These are phyloP conservation scores for Byasa hedistus DNA, from an alignment of 2,888 invertebrate genomes.

Conservation along the genomic window DNA sequence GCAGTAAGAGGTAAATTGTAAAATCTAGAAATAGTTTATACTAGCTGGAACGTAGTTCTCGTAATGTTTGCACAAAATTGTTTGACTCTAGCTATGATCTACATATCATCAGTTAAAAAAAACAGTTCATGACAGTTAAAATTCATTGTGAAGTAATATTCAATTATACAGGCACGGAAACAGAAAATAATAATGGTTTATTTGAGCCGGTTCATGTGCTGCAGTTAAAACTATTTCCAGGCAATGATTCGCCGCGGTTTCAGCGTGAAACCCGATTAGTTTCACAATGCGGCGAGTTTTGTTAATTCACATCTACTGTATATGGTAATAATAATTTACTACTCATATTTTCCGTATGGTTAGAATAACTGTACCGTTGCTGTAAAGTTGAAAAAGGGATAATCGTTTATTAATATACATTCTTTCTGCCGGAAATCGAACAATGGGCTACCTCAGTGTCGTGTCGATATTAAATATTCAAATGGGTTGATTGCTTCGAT, in stretches of 20 bases:
- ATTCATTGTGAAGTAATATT: background rate
- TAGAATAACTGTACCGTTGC: no score
- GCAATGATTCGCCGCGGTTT: slow-evolving; percentile 7
- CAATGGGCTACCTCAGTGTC: slow-evolving; percentile 48
- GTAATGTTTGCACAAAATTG: no score
- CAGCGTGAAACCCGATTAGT: slow-evolving; percentile 9
- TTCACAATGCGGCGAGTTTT: background rate
- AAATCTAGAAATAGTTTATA: no score
- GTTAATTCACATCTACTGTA: background rate
- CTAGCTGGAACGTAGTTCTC: no score
- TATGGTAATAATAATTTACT: slow-evolving; percentile 1
- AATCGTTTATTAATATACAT: slow-evolving; percentile 35
- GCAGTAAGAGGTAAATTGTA: no score
- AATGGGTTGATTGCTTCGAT: slow-evolving; percentile 43
- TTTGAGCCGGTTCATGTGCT: slow-evolving; percentile 1
- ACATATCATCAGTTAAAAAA: no score
- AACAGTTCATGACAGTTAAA: background rate
- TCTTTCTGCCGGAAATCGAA: slow-evolving; percentile 48
- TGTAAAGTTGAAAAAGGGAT: slow-evolving; percentile 1
- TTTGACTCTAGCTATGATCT: no score
- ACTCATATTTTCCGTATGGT: no score
- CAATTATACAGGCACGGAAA: background rate
- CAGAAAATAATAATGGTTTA: slow-evolving; percentile 11
- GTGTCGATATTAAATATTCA: slow-evolving; percentile 53
- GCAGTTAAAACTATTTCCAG: slow-evolving; percentile 16